Evolutionary conservation across 2,113 vertebrate genomes (phyloP).

Genomic region (Cyanoliseus patagonus): DNA sequence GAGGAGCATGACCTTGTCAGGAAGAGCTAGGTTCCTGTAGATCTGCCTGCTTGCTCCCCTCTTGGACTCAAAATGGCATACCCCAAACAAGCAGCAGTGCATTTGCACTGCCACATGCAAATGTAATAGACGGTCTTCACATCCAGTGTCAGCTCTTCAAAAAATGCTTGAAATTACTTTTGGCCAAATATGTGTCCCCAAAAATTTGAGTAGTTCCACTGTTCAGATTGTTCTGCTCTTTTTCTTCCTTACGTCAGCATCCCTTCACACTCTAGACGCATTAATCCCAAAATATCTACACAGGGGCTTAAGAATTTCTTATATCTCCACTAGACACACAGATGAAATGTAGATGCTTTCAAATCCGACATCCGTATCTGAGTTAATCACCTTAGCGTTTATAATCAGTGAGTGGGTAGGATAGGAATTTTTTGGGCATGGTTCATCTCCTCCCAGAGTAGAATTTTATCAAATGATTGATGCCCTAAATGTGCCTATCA

Average conservation of each 20-base stretch:
- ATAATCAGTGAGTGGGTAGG: constrained; percentile 1
- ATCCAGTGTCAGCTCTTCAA: background rate
- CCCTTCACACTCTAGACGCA: background rate
- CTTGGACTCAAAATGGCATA: background rate
- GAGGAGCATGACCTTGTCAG: background rate
- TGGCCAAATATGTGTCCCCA: background rate
- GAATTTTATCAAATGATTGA: constrained; percentile 3
- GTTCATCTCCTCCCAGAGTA: constrained; percentile 9
- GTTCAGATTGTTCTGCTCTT: background rate
- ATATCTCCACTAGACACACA: constrained; percentile 17
- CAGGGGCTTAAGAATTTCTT: constrained; percentile 55
- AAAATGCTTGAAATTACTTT: background rate
- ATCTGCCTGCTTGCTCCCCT: background rate
- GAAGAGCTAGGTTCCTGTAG: background rate
- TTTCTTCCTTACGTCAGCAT: background rate
- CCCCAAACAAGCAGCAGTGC: background rate
- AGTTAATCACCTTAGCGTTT: constrained; percentile 55
- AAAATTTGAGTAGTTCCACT: background rate
- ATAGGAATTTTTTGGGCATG: background rate
- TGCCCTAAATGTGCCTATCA: constrained; percentile 10
- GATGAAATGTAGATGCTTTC: constrained; percentile 44
- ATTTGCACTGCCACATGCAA: background rate
- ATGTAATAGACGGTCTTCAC: background rate
- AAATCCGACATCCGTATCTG: constrained; percentile 20
- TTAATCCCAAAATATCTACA: constrained; percentile 61